Evolutionary conservation across 2,113 vertebrate species (phyloP).

Genomic region (Lampris incognitus): DNA sequence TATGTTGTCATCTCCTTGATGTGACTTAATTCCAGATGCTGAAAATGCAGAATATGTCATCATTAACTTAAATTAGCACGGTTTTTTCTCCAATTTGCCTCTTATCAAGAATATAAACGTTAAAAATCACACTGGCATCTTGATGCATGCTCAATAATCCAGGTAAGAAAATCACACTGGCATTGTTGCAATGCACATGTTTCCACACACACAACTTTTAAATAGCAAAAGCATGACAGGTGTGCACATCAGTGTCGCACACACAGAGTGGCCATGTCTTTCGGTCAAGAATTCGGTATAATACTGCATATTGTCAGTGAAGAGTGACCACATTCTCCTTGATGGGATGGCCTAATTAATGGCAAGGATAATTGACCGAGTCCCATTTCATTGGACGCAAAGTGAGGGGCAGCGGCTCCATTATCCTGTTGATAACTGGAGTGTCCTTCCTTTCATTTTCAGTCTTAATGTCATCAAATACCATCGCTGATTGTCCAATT

Average conservation of each 20-base stretch:
- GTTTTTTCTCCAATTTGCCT: too few relatives aligned
- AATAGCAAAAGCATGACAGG: too few relatives aligned
- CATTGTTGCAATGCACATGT: too few relatives aligned
- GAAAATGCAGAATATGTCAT: too few relatives aligned
- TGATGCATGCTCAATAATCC: too few relatives aligned
- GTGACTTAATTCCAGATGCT: too few relatives aligned
- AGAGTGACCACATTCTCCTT: slow-evolving; percentile 70
- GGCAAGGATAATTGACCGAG: slow-evolving; percentile 76
- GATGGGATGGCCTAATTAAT: slow-evolving; percentile 77
- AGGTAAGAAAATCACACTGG: too few relatives aligned
- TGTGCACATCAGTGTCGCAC: background rate
- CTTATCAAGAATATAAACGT: too few relatives aligned
- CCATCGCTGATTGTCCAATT: slow-evolving; percentile 80
- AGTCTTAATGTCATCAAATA: slow-evolving; percentile 78
- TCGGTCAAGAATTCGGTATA: slow-evolving; percentile 48
- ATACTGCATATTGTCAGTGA: slow-evolving; percentile 43
- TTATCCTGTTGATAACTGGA: slow-evolving; percentile 73
- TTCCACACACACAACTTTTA: too few relatives aligned
- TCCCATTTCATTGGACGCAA: slow-evolving; percentile 72
- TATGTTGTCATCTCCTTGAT: too few relatives aligned
- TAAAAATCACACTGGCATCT: too few relatives aligned
- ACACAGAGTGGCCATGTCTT: slow-evolving; percentile 44
- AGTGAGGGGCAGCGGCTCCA: slow-evolving; percentile 69
- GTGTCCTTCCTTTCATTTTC: slow-evolving; percentile 78
- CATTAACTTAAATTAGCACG: too few relatives aligned